These are phyloP conservation scores for Xenops minutus DNA, from an alignment of 2,797 vertebrate genomes.

Conservation along the genomic window DNA sequence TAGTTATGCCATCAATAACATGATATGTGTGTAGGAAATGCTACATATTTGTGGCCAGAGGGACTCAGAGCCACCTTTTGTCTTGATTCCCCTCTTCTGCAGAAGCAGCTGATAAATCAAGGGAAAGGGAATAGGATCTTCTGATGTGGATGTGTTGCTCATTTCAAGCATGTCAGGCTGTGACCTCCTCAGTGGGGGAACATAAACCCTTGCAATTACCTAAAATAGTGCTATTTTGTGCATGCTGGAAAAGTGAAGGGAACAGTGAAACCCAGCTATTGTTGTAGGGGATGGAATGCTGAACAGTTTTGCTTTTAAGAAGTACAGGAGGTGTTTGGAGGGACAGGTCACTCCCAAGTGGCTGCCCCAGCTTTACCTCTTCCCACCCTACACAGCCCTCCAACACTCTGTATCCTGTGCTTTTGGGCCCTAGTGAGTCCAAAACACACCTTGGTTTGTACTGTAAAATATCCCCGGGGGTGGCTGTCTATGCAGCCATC, in stretches of 20 bases:
- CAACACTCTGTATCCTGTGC: rapidly evolving
- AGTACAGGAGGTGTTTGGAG: neutral
- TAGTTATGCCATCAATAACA: neutral
- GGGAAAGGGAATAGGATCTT: neutral
- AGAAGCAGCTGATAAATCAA: neutral
- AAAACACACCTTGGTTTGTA: neutral
- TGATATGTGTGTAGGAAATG: neutral
- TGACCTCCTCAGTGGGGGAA: neutral
- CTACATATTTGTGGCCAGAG: neutral
- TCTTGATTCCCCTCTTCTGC: neutral
- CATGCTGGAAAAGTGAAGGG: neutral
- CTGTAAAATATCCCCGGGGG: neutral
- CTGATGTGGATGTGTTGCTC: neutral
- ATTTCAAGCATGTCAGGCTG: neutral
- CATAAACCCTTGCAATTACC: neutral
- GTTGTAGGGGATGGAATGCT: neutral
- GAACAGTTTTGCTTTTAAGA: neutral
- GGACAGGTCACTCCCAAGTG: neutral
- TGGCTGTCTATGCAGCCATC: neutral
- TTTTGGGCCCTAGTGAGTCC: neutral
- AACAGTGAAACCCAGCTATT: neutral
- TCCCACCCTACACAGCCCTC: neutral
- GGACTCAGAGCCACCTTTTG: neutral
- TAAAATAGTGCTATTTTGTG: neutral
- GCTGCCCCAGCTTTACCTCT: neutral